Conservation (phyloP, 2,797 vertebrate species). For the Epinephelus malabaricus region DNA sequence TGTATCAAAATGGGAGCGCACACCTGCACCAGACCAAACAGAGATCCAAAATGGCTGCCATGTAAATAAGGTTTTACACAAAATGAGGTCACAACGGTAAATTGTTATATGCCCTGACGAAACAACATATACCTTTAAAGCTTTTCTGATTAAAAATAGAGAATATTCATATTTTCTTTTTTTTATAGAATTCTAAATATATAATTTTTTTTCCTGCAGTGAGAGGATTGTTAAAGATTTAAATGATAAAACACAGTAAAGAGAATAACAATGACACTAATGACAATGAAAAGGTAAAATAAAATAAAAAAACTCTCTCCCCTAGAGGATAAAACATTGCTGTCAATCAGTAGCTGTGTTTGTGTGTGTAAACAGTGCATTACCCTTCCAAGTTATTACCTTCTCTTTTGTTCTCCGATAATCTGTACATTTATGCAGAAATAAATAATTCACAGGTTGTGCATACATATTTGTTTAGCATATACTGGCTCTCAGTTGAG, state of each 20-base stretch:
- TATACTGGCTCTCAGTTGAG: constrained; percentile 85
- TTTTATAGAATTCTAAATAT: constrained; percentile 84
- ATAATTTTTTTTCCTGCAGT: constrained; percentile 82
- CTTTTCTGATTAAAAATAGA: constrained; percentile 83
- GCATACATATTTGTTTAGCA: constrained; percentile 83
- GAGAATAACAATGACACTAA: constrained; percentile 76
- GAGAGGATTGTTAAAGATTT: constrained; percentile 78
- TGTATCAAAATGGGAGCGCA: constrained; percentile 29
- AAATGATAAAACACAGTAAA: constrained; percentile 77
- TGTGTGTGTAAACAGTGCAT: constrained; percentile 87
- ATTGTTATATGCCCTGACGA: constrained; percentile 80
- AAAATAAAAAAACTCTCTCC: constrained; percentile 70
- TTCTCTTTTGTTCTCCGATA: constrained; percentile 82
- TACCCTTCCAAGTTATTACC: constrained; percentile 79
- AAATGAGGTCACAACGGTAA: constrained; percentile 82
- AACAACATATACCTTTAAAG: constrained; percentile 79
- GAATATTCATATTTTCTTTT: constrained; percentile 81
- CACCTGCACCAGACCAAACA: constrained; percentile 29
- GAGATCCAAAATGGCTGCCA: constrained; percentile 55
- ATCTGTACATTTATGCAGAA: constrained; percentile 86
- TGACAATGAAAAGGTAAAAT: constrained; percentile 81
- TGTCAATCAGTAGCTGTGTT: constrained; percentile 87
- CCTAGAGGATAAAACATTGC: constrained; percentile 77
- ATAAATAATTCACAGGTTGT: constrained; percentile 90
- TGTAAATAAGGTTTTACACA: constrained; percentile 65